Evolutionary conservation across 2,797 vertebrate genomes (phyloP), one percentile per base, ranked within the genome.

Genomic region (Coreius guichenoti): DNA sequence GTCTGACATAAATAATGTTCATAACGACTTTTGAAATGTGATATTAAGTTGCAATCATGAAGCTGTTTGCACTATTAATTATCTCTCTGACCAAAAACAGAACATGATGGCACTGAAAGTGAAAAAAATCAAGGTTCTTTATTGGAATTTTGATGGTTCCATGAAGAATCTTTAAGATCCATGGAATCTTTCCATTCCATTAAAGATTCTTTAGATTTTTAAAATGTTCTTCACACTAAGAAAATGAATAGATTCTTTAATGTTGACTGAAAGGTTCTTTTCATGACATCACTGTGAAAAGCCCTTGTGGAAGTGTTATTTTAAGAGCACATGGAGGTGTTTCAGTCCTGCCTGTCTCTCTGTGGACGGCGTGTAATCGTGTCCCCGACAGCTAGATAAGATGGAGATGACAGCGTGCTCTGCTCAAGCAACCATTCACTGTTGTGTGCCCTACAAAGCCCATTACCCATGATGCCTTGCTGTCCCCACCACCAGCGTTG

Each of bases 351-450:
- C 8, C 1, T n/a, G 56, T 58, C 3, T 58, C 56, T 12, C 17
- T 36, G 67, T 21, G 31, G 67, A 69, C 9, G 67, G 67, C 11
- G 69, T 72, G 39, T 72, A 26, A 72, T 16, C 36, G 13, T 26
- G 45, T 78, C 87, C 85, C 86, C 83, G 84, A 86, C 90, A 91
- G 88, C 90, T 89, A 91, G 90, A 91, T 87, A 92, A 93, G 94
- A 94, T 94, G 89, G 92, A 95, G 93, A 94, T 93, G 92, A 90
- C 92, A 88, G 90, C 89, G 90, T 93, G 91, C 91, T 91, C 91
- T 87, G 86, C 91, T 90, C 87, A 93, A 93, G 94, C 67, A 85
- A 58, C 12, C 84, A 58, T 87, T 89, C 82, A 86, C 87, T 86
- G 87, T 86, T 80, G 33, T 65, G 84, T 87, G 85, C 69, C 83